Conservation (phyloP, 2,113 vertebrate genomes). For the Telmatochromis bifrenatus region DNA sequence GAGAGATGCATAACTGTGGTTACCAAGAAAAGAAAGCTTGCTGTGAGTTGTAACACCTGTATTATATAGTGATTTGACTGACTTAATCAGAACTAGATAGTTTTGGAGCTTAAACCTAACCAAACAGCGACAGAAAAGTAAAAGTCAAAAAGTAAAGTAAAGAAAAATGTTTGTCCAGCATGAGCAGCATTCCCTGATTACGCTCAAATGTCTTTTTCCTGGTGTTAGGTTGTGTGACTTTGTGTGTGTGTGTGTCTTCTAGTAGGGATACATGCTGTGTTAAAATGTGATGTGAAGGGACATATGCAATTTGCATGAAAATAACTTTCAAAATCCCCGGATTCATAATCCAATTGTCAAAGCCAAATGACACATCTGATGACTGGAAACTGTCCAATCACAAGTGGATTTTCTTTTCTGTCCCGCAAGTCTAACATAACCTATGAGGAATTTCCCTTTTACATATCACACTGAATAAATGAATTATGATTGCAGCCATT, state of each 20-base stretch:
- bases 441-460: background rate
- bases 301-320: background rate
- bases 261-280: background rate
- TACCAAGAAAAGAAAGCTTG: background rate
- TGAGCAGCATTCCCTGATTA: background rate
- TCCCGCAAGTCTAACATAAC: background rate
- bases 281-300: background rate
- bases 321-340: background rate
- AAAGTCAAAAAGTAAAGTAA: background rate
- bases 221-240: background rate
- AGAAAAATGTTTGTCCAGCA: background rate
- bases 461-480: slow-evolving; percentile 4
- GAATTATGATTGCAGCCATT: slow-evolving; percentile 2
- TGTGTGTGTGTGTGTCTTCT: background rate
- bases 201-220: background rate
- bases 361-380: slow-evolving; percentile 30
- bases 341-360: slow-evolving; percentile 13
- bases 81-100: background rate
- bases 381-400: slow-evolving; percentile 27
- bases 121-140: background rate
- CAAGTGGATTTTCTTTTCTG: background rate
- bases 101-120: background rate
- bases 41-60: background rate
- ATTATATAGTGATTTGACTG: background rate
- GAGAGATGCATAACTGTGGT: background rate